Evolutionary conservation across 2,797 vertebrate genomes (phyloP).

Genomic region (Holocentrus rufus): DNA sequence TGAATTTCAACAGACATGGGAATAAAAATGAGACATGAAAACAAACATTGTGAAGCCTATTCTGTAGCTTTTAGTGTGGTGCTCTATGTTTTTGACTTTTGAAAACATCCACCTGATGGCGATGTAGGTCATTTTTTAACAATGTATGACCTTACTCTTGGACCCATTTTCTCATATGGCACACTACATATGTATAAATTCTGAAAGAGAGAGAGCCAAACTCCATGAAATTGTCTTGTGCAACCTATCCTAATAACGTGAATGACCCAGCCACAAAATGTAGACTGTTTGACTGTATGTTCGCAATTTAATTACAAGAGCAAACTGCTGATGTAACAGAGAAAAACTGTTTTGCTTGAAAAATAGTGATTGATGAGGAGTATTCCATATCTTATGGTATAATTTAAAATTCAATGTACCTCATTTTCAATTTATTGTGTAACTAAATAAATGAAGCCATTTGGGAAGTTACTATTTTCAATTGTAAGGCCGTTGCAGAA

Average conservation of each 20-base stretch:
- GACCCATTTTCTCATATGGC: slow-evolving; percentile 40
- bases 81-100: neutral
- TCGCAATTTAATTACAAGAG: neutral
- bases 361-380: neutral
- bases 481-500: neutral
- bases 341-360: neutral
- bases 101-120: slow-evolving; percentile 52
- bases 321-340: neutral
- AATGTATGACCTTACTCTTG: slow-evolving; percentile 57
- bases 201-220: neutral
- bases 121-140: slow-evolving; percentile 22
- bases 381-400: neutral
- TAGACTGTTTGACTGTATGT: neutral
- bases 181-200: slow-evolving; percentile 31
- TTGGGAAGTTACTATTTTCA: neutral
- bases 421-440: fast-evolving
- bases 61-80: no score
- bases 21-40: slow-evolving; percentile 54
- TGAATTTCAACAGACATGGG: slow-evolving; percentile 24
- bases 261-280: neutral
- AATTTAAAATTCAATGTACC: neutral
- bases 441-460: neutral
- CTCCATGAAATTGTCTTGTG: slow-evolving; percentile 25
- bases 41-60: neutral
- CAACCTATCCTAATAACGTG: neutral